These are phyloP conservation scores for Papilio xuthus DNA, from an alignment of 1,140 invertebrate genomes.

Conservation along the genomic window DNA sequence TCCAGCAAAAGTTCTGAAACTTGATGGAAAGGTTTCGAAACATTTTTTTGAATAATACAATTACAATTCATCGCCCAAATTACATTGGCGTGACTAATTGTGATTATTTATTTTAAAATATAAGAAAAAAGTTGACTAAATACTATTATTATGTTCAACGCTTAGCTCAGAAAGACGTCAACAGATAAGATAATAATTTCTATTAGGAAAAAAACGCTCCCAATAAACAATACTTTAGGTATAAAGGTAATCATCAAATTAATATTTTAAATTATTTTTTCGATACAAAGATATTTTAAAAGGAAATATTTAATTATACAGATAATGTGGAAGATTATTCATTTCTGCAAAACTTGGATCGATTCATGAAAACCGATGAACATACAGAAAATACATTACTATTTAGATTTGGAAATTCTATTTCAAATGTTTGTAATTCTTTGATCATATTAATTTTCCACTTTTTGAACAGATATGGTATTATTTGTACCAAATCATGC, in stretches of 20 bases:
- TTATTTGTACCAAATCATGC: neutral
- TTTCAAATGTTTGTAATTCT: neutral
- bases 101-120: neutral
- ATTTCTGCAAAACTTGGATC: too few relatives aligned
- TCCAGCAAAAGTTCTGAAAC: neutral
- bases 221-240: neutral
- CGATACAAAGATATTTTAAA: too few relatives aligned
- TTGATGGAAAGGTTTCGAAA: neutral
- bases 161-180: slow-evolving; percentile 3
- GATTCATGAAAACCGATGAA: too few relatives aligned
- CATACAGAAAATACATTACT: neutral
- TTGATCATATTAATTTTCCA: neutral
- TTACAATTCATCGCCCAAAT: neutral
- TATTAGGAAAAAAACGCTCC: neutral
- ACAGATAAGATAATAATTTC: slow-evolving; percentile 9
- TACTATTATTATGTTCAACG: neutral
- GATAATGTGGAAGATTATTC: too few relatives aligned
- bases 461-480: neutral
- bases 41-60: neutral
- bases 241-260: neutral
- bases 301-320: too few relatives aligned
- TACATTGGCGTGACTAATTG: neutral
- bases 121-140: neutral
- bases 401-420: neutral
- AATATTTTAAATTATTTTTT: neutral